Percentiles rank a stretch among this genome's conserved stretches.
These are phyloP conservation scores for Caenorhabditis sinica DNA, from an alignment of 2,888 invertebrate genomes.

Conservation along the genomic window DNA sequence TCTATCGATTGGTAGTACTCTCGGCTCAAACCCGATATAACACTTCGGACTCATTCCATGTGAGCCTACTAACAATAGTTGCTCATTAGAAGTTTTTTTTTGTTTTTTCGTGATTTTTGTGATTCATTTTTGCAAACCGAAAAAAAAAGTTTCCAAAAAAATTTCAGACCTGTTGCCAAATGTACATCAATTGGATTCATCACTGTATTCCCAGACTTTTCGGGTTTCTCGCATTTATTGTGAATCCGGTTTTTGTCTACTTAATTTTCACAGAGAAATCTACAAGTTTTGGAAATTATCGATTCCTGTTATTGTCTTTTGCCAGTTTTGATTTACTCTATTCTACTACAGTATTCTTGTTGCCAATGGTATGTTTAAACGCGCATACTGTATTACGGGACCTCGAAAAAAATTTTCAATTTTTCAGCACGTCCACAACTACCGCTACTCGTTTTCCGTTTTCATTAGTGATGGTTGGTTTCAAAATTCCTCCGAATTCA, in stretches of 20 bases:
- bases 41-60: too few relatives aligned
- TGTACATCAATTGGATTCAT: constrained; percentile 6
- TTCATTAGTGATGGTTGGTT: neutral
- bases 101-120: too few relatives aligned
- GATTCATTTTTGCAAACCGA: too few relatives aligned
- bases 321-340: constrained; percentile 14
- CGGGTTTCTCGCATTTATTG: neutral
- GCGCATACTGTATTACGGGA: neutral
- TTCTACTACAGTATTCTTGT: neutral
- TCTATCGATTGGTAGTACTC: too few relatives aligned
- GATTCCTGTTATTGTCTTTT: constrained; percentile 9
- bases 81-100: too few relatives aligned
- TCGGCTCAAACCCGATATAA: too few relatives aligned
- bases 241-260: constrained; percentile 25
- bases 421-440: neutral
- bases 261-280: neutral
- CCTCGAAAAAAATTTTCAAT: neutral
- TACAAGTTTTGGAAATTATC: constrained; percentile 8
- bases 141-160: too few relatives aligned
- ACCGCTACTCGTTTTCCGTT: neutral
- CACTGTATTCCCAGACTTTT: neutral
- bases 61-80: too few relatives aligned
- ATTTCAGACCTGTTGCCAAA: too few relatives aligned
- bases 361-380: constrained; percentile 11
- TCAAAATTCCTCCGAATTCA: neutral